Percentiles rank a stretch among this genome's conserved stretches.
Conservation (phyloP, 2,113 vertebrate species). For the Melanocharis versteri region DNA sequence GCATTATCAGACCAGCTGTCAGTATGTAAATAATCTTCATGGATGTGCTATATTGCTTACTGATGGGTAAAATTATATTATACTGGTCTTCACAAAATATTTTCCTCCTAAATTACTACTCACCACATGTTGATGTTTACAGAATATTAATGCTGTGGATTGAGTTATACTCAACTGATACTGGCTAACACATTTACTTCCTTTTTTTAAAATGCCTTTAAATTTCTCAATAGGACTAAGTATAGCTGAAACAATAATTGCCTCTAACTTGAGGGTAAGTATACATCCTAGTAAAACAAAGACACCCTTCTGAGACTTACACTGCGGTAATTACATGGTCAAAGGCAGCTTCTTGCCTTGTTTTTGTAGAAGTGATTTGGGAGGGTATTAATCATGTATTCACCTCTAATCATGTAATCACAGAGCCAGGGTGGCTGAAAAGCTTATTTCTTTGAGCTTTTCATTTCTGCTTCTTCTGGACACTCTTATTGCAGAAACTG, state of each 20-base stretch:
- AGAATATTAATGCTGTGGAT: neutral
- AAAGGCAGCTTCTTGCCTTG: neutral
- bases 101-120: neutral
- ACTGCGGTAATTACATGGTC: neutral
- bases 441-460: neutral
- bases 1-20: neutral
- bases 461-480: neutral
- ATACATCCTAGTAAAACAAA: neutral
- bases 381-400: neutral
- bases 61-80: neutral
- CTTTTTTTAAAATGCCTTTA: neutral
- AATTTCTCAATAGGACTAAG: neutral
- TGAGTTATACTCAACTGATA: neutral
- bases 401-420: neutral
- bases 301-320: neutral
- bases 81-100: neutral
- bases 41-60: neutral
- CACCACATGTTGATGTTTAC: neutral
- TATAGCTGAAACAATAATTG: neutral
- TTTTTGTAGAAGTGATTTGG: neutral
- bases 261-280: neutral
- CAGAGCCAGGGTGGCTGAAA: neutral
- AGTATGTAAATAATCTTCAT: neutral
- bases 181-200: neutral
- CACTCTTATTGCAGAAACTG: neutral